Conservation (phyloP, 2,113 vertebrate species). For the Oxyruncus cristatus region DNA sequence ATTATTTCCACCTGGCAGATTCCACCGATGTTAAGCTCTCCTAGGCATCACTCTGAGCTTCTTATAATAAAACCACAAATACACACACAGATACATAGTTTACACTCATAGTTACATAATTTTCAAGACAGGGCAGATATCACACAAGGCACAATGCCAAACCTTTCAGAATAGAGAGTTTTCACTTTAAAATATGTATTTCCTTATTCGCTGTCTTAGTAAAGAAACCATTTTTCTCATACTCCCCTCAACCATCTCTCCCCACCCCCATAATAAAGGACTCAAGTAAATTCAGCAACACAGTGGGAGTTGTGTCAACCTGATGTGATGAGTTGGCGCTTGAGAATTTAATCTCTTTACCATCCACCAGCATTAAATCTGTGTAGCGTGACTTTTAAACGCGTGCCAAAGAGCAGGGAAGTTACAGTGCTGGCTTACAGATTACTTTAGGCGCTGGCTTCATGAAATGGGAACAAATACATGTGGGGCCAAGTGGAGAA, state of each 20-base stretch:
- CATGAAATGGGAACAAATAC: slow-evolving; percentile 62
- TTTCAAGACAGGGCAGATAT: slow-evolving; percentile 35
- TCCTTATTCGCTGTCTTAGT: slow-evolving; percentile 33
- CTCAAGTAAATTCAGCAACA: slow-evolving; percentile 49
- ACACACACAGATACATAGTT: background rate
- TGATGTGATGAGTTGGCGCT: slow-evolving; percentile 51
- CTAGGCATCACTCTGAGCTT: background rate
- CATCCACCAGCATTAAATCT: slow-evolving; percentile 63
- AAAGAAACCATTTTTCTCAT: slow-evolving; percentile 60
- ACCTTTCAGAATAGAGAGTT: slow-evolving; percentile 29
- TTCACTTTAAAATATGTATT: slow-evolving; percentile 48
- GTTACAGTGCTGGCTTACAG: slow-evolving; percentile 50
- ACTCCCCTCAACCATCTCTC: background rate
- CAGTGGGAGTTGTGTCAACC: slow-evolving; percentile 51
- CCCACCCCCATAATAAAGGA: slow-evolving; percentile 45
- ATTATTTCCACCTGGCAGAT: slow-evolving; percentile 23
- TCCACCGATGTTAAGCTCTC: slow-evolving; percentile 20
- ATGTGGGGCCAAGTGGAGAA: slow-evolving; percentile 15
- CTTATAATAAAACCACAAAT: slow-evolving; percentile 12
- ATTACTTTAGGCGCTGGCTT: slow-evolving; percentile 64
- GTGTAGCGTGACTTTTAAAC: slow-evolving; percentile 57
- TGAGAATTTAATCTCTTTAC: slow-evolving; percentile 68
- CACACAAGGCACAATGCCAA: slow-evolving; percentile 4
- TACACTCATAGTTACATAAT: background rate
- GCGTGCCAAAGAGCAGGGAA: slow-evolving; percentile 41